Conservation (phyloP, 2,113 vertebrate species). For the Apteryx mantelli region DNA sequence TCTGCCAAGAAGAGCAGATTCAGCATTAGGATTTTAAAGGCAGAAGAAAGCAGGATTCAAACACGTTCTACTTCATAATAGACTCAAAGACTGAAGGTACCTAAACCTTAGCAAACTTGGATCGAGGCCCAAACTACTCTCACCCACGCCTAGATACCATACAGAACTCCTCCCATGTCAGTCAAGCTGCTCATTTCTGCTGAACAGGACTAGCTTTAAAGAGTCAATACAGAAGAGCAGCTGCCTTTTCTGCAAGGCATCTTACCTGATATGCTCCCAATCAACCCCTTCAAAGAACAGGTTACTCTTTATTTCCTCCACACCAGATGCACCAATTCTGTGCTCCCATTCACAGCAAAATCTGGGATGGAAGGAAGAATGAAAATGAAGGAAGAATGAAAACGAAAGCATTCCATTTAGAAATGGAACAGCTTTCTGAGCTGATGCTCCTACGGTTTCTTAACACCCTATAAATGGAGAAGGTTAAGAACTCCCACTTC, state of each 20-base stretch:
- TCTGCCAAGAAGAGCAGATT: slow-evolving; percentile 76
- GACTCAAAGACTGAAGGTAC: not conserved
- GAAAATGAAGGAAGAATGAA: slow-evolving; percentile 64
- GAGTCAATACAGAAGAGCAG: not conserved
- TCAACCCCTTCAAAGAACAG: slow-evolving; percentile 98
- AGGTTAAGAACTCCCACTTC: not conserved
- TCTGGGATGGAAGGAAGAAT: slow-evolving; percentile 80
- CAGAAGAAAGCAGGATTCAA: not conserved
- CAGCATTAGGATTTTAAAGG: not conserved
- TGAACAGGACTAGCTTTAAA: not conserved
- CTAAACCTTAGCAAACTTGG: not conserved
- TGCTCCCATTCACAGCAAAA: slow-evolving; percentile 99
- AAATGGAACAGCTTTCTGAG: slow-evolving; percentile 38
- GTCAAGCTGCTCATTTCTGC: not conserved
- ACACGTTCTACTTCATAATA: not conserved
- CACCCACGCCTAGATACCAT: not conserved
- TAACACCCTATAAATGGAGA: not conserved
- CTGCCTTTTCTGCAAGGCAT: not conserved
- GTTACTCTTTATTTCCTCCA: slow-evolving; percentile 96
- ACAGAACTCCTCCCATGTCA: not conserved
- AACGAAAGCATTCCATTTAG: slow-evolving; percentile 19
- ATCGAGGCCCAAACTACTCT: not conserved
- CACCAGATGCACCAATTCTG: slow-evolving; percentile 89
- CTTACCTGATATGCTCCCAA: slow-evolving; percentile 98
- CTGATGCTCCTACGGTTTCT: not conserved